Percentiles rank a stretch among this genome's conserved stretches.
These are phyloP conservation scores for Holotrichia oblita DNA, from an alignment of 1,140 invertebrate genomes.

Conservation along the genomic window DNA sequence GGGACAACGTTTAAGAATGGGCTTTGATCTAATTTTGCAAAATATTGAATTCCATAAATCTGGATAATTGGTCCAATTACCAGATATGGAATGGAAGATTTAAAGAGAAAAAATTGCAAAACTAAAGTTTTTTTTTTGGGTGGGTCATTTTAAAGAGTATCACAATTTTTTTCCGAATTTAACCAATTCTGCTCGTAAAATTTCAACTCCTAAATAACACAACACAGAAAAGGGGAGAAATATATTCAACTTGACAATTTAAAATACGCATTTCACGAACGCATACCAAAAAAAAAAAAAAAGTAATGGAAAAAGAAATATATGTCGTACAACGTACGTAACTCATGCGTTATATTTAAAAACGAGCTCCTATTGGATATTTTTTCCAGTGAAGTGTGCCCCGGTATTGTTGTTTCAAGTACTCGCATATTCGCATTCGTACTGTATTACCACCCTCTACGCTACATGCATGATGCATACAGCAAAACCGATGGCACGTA, in stretches of 20 bases:
- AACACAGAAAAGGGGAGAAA: neutral
- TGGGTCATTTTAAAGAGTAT: too few relatives aligned
- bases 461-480: neutral
- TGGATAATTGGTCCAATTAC: too few relatives aligned
- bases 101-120: too few relatives aligned
- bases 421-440: neutral
- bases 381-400: constrained; percentile 21
- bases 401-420: constrained; percentile 26
- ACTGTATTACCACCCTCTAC: neutral
- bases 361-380: constrained; percentile 10
- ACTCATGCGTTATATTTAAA: constrained; percentile 1
- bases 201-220: too few relatives aligned
- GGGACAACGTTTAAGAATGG: too few relatives aligned
- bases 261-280: constrained; percentile 17
- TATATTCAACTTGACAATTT: too few relatives aligned
- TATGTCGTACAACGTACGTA: neutral
- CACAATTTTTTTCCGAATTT: too few relatives aligned
- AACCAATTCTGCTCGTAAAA: too few relatives aligned
- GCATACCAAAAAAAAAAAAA: neutral
- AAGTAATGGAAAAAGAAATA: neutral
- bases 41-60: too few relatives aligned
- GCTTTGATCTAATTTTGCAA: too few relatives aligned
- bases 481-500: neutral
- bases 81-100: too few relatives aligned
- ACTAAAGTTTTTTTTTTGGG: too few relatives aligned